Evolutionary conservation across 2,113 vertebrate genomes (phyloP), one percentile per base, ranked within the genome.

Genomic region (Furnarius figulus): DNA sequence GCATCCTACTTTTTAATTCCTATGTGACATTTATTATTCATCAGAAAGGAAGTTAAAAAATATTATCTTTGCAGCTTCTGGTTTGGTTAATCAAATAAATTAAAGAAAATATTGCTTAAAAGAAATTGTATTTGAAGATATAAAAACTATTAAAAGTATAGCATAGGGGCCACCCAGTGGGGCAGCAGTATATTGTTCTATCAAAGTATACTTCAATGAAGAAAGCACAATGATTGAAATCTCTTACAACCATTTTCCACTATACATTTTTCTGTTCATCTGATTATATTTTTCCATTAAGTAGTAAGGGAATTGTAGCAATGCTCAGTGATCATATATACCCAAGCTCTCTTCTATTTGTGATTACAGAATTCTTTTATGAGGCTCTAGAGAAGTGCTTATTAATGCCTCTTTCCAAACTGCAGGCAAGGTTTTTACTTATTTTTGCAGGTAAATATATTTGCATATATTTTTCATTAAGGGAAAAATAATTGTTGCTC

Each of bases 1-100:
- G 89, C 97, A 97, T 98, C 97, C 97, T 97, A 97, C 96, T 95
- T 97, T 95, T 66, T 87, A 97, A 98, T 98, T 98, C 98, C 97
- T 98, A 96, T 84, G 97, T 97, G 97, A 94, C 97, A 98, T 98
- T 98, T 98, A 98, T 98, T 98, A 98, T 98, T 98, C 97, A 98
- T 98, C 96, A 97, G 97, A 97, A 98, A 98, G 97, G 96, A 98
- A 98, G 97, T 96, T 90, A 89, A 95, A 97, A 98, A 97, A 97
- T 95, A 97, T 95, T 98, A 95, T 97, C 90, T 97, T 96, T 97
- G 91, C 88, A 97, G 90, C 81, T 97, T 92, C 89, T 97, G 66
- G 53, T 96, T 96, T 96, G 91, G 67, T 86, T 97, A 93, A 95
- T 96, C 74, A 89, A 92, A 93, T 82, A 94, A 95, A 97, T 97